Evolutionary conservation across 2,113 vertebrate species (phyloP).

Genomic region (Typhlomys cinereus): DNA sequence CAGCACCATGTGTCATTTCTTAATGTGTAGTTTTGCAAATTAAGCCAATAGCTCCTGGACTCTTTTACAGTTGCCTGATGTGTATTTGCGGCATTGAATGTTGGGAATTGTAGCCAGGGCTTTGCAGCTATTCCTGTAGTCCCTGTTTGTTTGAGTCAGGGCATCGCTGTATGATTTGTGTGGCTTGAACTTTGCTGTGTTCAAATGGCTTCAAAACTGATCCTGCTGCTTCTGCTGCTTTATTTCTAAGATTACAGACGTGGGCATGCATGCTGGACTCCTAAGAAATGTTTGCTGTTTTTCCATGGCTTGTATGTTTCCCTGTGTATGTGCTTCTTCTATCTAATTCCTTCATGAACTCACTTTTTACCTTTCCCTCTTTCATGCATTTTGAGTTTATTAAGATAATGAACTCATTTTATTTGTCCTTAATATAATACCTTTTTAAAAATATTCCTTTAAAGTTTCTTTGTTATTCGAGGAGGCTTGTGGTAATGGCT

Average conservation of each 20-base stretch:
- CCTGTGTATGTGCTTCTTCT: neutral
- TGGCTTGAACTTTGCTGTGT: neutral
- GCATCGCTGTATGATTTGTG: neutral
- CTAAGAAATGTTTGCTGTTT: neutral
- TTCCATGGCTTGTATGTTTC: neutral
- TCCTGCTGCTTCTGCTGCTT: neutral
- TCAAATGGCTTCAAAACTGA: too few relatives aligned
- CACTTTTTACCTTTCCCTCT: neutral
- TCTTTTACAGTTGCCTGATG: too few relatives aligned
- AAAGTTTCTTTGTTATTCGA: too few relatives aligned
- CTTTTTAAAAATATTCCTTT: too few relatives aligned
- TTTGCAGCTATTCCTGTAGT: neutral
- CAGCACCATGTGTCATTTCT: too few relatives aligned
- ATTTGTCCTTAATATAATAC: neutral
- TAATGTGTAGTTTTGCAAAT: too few relatives aligned
- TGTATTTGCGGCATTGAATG: too few relatives aligned
- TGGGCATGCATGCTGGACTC: neutral
- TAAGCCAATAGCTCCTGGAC: too few relatives aligned
- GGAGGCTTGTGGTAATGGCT: too few relatives aligned
- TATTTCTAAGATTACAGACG: neutral
- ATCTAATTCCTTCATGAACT: neutral
- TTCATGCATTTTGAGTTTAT: neutral
- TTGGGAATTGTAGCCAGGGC: neutral
- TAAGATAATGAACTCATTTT: neutral
- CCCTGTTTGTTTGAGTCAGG: too few relatives aligned